Evolutionary conservation across 2,888 invertebrate species (phyloP).

Genomic region (Ophion obscuratus): DNA sequence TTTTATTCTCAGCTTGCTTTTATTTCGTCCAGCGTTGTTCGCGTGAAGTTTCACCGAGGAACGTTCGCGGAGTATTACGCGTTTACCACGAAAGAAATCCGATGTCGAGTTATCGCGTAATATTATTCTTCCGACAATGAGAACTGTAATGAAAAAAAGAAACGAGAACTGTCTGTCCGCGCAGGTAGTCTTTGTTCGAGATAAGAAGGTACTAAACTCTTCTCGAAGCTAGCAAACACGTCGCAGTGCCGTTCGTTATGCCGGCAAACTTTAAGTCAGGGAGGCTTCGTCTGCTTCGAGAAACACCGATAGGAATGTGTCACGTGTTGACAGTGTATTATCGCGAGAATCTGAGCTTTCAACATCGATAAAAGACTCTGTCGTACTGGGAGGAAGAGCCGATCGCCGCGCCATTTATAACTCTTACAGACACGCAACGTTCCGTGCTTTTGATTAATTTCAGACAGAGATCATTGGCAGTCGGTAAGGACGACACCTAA

Average conservation of each 20-base stretch:
- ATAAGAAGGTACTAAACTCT: slow-evolving; percentile 19
- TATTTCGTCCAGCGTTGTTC: not conserved
- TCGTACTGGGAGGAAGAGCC: slow-evolving; percentile 9
- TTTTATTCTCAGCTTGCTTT: slow-evolving; percentile 17
- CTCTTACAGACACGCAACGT: not conserved
- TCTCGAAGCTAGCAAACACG: slow-evolving; percentile 9
- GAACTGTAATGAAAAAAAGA: not conserved
- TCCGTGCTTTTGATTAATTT: not conserved
- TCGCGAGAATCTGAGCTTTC: slow-evolving; percentile 23
- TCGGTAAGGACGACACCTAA: not conserved
- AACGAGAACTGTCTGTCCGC: not conserved
- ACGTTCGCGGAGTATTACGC: not conserved
- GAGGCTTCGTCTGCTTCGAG: slow-evolving; percentile 42
- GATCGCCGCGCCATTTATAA: slow-evolving; percentile 36
- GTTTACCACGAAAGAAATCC: slow-evolving; percentile 1
- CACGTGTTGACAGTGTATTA: slow-evolving; percentile 52
- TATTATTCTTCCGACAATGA: slow-evolving; percentile 3
- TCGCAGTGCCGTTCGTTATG: not conserved
- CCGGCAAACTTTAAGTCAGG: slow-evolving; percentile 7
- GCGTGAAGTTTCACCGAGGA: slow-evolving; percentile 1
- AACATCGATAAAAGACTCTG: slow-evolving; percentile 47
- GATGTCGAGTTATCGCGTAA: not conserved
- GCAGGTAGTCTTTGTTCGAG: slow-evolving; percentile 3
- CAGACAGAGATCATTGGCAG: not conserved
- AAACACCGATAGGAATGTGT: slow-evolving; percentile 53